phyloP scores from a whole-genome alignment of 2,113 vertebrate genomes.

The Urocolius indicus region DNA sequence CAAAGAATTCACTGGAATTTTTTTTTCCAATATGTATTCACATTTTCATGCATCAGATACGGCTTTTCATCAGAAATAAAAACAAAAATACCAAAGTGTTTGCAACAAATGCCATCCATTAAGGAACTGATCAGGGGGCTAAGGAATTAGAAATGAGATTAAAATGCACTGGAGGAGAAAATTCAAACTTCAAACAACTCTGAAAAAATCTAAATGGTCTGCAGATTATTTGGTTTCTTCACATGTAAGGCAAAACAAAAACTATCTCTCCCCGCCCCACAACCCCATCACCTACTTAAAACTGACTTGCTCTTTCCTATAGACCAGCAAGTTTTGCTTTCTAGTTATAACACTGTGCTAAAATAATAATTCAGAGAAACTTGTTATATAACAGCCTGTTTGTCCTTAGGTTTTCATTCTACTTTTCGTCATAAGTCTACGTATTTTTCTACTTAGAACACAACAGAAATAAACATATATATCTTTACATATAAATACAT shows the following conservation, averaged over 20 bases:
- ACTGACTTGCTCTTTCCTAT: neutral
- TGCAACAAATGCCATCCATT: neutral
- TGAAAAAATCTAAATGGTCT: neutral
- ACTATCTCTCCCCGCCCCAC: accelerated
- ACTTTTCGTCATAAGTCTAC: neutral
- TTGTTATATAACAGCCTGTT: neutral
- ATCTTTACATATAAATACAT: neutral
- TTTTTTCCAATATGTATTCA: neutral
- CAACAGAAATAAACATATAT: neutral
- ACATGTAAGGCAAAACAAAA: neutral
- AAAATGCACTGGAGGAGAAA: slow-evolving; percentile 28
- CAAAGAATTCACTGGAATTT: neutral
- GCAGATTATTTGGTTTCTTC: neutral
- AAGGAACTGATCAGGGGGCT: neutral
- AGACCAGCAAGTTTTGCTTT: neutral
- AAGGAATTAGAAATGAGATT: slow-evolving; percentile 7
- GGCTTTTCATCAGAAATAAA: neutral
- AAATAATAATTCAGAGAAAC: neutral
- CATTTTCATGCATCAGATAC: neutral
- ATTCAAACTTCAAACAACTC: neutral
- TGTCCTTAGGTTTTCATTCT: neutral
- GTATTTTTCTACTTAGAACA: neutral
- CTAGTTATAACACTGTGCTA: neutral
- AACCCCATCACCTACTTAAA: neutral
- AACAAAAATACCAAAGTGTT: neutral